Conservation (phyloP, 37 sponge, comb jelly and placozoan genomes). For the Mnemiopsis leidyi region DNA sequence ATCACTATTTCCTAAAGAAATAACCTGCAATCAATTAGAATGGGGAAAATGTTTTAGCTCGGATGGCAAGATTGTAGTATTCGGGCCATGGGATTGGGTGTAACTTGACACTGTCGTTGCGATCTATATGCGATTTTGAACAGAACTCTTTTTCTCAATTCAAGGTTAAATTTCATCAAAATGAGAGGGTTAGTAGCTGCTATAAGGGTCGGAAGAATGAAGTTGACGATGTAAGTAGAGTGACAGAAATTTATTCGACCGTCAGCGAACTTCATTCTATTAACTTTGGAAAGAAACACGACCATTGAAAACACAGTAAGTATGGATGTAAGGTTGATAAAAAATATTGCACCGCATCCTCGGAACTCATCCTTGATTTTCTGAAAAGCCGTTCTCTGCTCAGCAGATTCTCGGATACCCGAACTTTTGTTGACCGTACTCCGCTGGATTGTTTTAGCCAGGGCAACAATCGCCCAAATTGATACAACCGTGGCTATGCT, state of each 20-base stretch:
- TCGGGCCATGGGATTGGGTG: no score
- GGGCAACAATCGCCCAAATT: neutral
- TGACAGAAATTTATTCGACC: neutral
- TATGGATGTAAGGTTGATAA: neutral
- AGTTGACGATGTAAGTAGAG: neutral
- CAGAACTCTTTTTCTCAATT: neutral
- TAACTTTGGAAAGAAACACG: neutral
- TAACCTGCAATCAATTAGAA: no score
- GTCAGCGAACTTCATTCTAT: neutral
- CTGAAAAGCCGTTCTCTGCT: neutral
- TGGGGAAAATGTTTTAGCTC: no score
- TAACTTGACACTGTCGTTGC: neutral
- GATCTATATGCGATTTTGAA: neutral
- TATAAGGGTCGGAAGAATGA: neutral
- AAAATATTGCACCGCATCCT: neutral
- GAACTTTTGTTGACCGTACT: neutral
- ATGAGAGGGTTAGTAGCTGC: neutral
- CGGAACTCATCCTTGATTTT: neutral
- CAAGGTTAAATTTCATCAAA: neutral
- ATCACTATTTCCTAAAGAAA: no score
- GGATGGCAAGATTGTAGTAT: no score
- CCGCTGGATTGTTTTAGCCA: neutral
- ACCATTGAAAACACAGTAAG: neutral
- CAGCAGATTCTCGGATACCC: neutral
- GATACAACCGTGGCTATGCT: neutral